These are phyloP conservation scores for Blastomussa wellsi DNA, from an alignment of 92 coral and sea anemone species.

Conservation along the genomic window DNA sequence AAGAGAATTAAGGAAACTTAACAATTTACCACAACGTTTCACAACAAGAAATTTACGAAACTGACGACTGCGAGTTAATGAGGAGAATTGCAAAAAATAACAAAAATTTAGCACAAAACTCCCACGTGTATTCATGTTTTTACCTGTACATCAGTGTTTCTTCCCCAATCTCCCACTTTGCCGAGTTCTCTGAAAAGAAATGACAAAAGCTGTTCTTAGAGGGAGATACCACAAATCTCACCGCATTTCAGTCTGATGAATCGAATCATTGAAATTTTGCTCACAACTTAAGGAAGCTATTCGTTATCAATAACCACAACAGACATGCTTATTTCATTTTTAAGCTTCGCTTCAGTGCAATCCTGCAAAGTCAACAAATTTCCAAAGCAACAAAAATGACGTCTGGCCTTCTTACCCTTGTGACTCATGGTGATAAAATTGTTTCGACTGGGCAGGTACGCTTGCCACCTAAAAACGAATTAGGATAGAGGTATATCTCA, in stretches of 20 bases:
- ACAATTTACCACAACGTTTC: too few relatives aligned
- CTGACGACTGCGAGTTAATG: too few relatives aligned
- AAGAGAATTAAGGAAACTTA: not conserved
- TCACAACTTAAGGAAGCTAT: too few relatives aligned
- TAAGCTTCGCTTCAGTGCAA: not conserved
- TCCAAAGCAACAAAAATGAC: not conserved
- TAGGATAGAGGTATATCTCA: not conserved
- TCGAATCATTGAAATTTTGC: too few relatives aligned
- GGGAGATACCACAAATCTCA: not conserved
- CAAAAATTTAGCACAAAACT: not conserved
- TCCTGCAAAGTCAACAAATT: not conserved
- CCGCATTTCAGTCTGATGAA: not conserved
- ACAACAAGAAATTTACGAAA: too few relatives aligned
- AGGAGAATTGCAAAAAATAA: not conserved
- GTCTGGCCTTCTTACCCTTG: conserved; percentile 30
- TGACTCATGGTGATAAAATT: conserved; percentile 36
- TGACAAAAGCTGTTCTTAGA: not conserved
- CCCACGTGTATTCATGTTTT: not conserved
- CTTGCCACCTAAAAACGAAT: conserved; percentile 19
- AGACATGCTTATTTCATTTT: not conserved
- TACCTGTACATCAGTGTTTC: conserved; percentile 64
- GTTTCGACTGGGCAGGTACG: conserved; percentile 33
- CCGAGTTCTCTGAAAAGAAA: conserved; percentile 45
- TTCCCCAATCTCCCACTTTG: conserved; percentile 43
- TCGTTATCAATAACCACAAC: not conserved